Conservation (phyloP, 2,888 invertebrate genomes). For the Nephrotoma flavescens region DNA sequence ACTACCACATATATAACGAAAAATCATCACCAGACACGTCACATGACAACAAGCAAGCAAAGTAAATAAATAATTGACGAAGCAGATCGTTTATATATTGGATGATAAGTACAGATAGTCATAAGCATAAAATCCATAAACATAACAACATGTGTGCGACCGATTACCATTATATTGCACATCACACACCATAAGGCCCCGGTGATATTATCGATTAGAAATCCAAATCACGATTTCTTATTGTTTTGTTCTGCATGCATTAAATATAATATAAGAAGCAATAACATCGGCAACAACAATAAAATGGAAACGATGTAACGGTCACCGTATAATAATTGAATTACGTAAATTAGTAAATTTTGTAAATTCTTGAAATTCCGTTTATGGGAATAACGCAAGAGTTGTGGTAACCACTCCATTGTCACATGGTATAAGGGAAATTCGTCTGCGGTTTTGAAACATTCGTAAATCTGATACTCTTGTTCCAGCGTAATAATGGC, state of each 20-base stretch:
- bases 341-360: neutral
- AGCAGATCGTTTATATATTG: neutral
- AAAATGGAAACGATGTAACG: neutral
- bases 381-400: neutral
- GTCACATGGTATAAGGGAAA: neutral
- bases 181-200: neutral
- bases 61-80: neutral
- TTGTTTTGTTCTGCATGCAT: neutral
- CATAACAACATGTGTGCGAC: neutral
- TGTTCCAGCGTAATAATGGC: neutral
- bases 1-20: neutral
- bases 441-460: neutral
- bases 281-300: neutral
- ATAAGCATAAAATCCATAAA: neutral
- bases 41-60: neutral
- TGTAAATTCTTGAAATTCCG: neutral
- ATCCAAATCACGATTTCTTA: neutral
- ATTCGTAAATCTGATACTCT: neutral
- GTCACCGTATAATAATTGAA: neutral
- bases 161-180: neutral
- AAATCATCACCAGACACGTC: neutral
- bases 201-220: neutral
- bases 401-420: neutral
- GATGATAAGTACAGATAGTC: too few species aligned
- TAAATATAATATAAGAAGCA: neutral